Base-by-base conservation (phyloP, 2,888 invertebrate genomes). In the Thereva nobilitata region DNA sequence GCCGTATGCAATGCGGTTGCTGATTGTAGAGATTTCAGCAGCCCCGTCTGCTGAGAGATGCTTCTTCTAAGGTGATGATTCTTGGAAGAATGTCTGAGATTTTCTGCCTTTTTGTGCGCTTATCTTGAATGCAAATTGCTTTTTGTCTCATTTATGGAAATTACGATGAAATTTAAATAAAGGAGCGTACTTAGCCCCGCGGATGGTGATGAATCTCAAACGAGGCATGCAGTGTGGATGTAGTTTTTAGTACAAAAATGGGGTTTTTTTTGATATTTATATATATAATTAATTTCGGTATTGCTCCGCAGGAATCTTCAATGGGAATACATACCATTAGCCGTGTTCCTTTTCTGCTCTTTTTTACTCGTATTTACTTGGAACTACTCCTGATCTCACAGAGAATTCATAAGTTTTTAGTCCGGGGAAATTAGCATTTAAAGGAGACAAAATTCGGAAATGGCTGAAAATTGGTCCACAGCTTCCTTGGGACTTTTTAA, bases 41-140 rank as follows among this genome's bases (percentile, higher is more conserved):
- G 34, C 23, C 5, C 9, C 50, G 10, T 34, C 45, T 44, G 12
- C 38, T 61, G 8, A 42, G 42, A 61, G 61, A 61, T 61, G 61
- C 50, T 61, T 61, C 41, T 49, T 61, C 61, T 61, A 50, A 61
- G 61, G 61, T 61, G 61, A 61, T 61, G 61, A 61, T 61, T 61
- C 61, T 23, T 61, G 61, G 61, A 61, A 61, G 61, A 61, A 40
- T 61, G 61, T 61, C 61, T 61, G 44, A 56, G 23, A 23, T 23
- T 23, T 2, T 1, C 23, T 23, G n/a, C 44, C 42, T 42, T n/a
- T 49, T 61, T 50, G 23, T 40, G 50, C 41, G 61, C 50, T 61
- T 61, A 61, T 49, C 34, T 9, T 41, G 61, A 12, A 61, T 61
- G 61, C 61, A 61, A 61, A 61, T 61, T 61, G 50, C 34, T 8